phyloP scores from a whole-genome alignment of 2,113 vertebrate genomes.

The Xenus cinereus region DNA sequence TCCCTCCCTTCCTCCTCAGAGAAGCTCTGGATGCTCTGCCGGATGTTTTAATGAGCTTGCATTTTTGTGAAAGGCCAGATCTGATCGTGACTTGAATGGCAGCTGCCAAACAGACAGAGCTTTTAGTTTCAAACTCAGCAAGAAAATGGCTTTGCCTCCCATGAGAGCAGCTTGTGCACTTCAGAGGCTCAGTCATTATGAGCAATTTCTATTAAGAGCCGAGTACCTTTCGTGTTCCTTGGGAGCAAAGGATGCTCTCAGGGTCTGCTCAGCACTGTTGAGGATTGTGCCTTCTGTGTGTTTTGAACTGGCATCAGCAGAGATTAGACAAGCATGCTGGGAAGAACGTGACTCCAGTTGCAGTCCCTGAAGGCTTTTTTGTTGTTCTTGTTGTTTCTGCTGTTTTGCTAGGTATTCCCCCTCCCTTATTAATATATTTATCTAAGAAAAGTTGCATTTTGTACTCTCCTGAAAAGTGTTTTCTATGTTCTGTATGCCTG shows the following conservation, averaged over 20 bases:
- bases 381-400: not conserved
- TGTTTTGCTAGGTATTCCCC: not conserved
- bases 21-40: not conserved
- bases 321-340: slow-evolving; percentile 2
- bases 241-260: not conserved
- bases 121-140: slow-evolving; percentile 35
- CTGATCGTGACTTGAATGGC: slow-evolving; percentile 35
- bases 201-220: slow-evolving; percentile 10
- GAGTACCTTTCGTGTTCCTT: not conserved
- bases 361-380: not conserved
- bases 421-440: not conserved
- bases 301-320: slow-evolving; percentile 25
- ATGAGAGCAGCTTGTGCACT: not conserved
- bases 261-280: not conserved
- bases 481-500: not conserved
- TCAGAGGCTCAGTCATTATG: slow-evolving; percentile 4
- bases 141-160: slow-evolving; percentile 33
- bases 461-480: not conserved
- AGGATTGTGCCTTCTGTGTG: not conserved
- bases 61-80: slow-evolving; percentile 51
- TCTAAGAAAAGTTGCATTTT: not conserved
- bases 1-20: not conserved
- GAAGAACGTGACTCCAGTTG: not conserved
- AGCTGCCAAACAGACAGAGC: slow-evolving; percentile 21
- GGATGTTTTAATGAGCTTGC: slow-evolving; percentile 54